Base-by-base conservation (phyloP, 2,113 vertebrate genomes). In the Pimephales promelas region DNA sequence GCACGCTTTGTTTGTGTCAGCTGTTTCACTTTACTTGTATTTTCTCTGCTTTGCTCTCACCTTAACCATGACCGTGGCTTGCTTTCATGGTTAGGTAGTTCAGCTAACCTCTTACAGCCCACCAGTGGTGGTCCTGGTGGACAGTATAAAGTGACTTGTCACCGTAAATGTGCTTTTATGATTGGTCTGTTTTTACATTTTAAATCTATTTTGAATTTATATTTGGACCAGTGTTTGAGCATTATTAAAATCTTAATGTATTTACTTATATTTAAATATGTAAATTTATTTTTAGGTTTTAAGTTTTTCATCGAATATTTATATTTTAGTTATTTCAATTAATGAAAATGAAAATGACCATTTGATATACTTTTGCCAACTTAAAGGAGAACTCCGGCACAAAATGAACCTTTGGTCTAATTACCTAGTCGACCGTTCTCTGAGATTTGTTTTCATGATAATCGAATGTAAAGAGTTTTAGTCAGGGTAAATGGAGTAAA, bases 71-170 rank as follows among this genome's bases (percentile, higher is more conserved):
- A 68, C 47, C 26, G 7, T 16, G 47, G 49, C 74, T 86, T 59
- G 82, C 86, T 84, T 86, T 86, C 72, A 83, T 89, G 36, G 20
- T 87, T 78, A 8, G 71, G 43, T 56, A 74, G 36, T 85, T 82
- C 76, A 61, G 79, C 88, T 87, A 87, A 86, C 85, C 86, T 87
- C 64, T 87, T 64, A 82, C 76, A 86, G 64, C 73, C 88, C 49
- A 61, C 26, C 70, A 54, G 34, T 72, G 52, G 81, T 49, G 56
- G 16, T 73, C 40, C 26, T 59, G 52, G 70, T 71, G 77, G 66
- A 68, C 73, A 43, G 43, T 34, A 64, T 85, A 82, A 40, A 56
- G 18, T 64, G 10, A 11, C 83, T 73, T 74, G 61, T 54, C 76
- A 43, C 79, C 68, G 16, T 62, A 28, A 78, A 34, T 59, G 43